These are phyloP conservation scores for Laupala kohalensis DNA, from an alignment of 1,140 invertebrate genomes.

Conservation along the genomic window DNA sequence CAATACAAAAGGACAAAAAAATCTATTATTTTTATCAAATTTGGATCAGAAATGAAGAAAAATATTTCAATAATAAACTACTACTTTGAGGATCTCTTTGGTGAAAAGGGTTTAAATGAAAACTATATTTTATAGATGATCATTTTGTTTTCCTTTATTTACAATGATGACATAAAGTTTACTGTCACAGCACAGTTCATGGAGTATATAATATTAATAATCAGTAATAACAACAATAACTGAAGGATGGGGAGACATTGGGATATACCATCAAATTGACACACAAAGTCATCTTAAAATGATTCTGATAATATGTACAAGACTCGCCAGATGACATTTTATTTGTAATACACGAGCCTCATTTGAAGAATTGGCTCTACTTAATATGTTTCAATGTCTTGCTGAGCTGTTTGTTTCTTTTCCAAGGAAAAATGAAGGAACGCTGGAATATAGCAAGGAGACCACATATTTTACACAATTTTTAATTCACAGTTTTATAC, in stretches of 20 bases:
- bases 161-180: constrained; percentile 12
- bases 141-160: constrained; percentile 12
- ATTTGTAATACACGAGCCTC: neutral
- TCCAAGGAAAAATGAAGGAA: neutral
- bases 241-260: neutral
- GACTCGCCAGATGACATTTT: neutral
- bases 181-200: constrained; percentile 15
- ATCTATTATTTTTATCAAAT: too few relatives aligned
- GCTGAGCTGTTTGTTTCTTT: neutral
- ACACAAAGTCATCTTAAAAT: neutral
- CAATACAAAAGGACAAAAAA: too few relatives aligned
- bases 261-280: constrained; percentile 1
- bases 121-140: neutral
- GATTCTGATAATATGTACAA: neutral
- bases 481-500: neutral
- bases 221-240: constrained; percentile 4
- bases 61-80: too few relatives aligned
- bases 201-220: constrained; percentile 6
- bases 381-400: neutral
- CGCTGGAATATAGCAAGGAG: neutral
- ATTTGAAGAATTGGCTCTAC: neutral
- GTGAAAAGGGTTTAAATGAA: neutral
- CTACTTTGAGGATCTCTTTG: neutral
- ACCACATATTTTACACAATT: neutral
- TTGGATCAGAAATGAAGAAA: too few relatives aligned